Base-by-base conservation (phyloP, 1,140 invertebrate genomes). In the Rhynchophorus ferrugineus region DNA sequence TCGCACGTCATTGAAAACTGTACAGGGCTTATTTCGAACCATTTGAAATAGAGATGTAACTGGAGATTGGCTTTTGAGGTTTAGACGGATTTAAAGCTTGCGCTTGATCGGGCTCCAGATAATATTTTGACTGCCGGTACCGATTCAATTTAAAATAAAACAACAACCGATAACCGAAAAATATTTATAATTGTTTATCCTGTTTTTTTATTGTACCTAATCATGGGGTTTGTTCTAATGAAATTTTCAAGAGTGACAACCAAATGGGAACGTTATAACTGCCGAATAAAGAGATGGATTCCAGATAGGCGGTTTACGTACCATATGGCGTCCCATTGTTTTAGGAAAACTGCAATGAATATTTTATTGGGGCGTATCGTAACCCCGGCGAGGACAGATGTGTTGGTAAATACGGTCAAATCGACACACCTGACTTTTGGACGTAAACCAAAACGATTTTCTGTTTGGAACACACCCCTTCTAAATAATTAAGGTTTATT, bases 251-350 rank as follows among this genome's bases (percentile, higher is more conserved):
- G n/a, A n/a, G n/a, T n/a, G n/a, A n/a, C n/a, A 24, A 16, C 17
- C 8, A 18, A 37, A 14, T 3, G 13, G 44, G 44, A 46, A 34
- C 35, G 19, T 33, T 43, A 20, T 20, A 20, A 20, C 8, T 8
- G 41, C 11, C 22, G 13, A 17, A 43, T 19, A 20, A 13, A 36
- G 35, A 49, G 35, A 41, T 49, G 36, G 33, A 20, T 53, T 34
- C 20, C 21, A 41, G 44, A 53, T 53, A 49, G 45, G 13, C 18
- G n/a, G 16, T 34, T 3, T 35, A 16, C 39, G 36, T 49, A 47
- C 43, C 54, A 56, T 56, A 56, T 56, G 54, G 54, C 44, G n/a
- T 43, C 33, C 44, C 44, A 44, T 56, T 56, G 48, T 56, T 56
- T 56, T 56, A 56, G 36, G 36, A 51, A 41, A 46, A 50, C 38